phyloP scores from a whole-genome alignment of 2,888 invertebrate genomes.

The Ptychoptera albimana region DNA sequence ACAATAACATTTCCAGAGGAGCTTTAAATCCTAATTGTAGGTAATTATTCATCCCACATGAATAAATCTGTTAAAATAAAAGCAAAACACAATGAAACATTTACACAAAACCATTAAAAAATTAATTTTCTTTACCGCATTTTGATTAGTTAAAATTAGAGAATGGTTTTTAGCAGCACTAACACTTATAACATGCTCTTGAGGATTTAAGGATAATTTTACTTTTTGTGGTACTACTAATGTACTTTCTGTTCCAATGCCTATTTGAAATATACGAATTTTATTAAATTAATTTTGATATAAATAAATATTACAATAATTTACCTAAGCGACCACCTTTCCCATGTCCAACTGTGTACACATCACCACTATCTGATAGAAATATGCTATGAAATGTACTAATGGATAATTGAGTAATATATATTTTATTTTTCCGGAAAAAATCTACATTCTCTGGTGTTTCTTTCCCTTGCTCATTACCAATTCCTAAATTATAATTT shows the following conservation, averaged over 20 bases:
- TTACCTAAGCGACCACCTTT: slow-evolving; percentile 59
- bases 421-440: slow-evolving; percentile 44
- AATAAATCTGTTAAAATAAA: slow-evolving; percentile 33
- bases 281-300: slow-evolving; percentile 37
- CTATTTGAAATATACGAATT: slow-evolving; percentile 52
- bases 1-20: slow-evolving; percentile 28
- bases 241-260: slow-evolving; percentile 41
- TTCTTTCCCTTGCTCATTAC: slow-evolving; percentile 43
- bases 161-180: slow-evolving; percentile 27
- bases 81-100: not conserved
- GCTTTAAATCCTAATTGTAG: slow-evolving; percentile 45
- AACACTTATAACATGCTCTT: slow-evolving; percentile 22
- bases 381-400: slow-evolving; percentile 27
- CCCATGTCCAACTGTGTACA: slow-evolving; percentile 69
- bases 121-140: slow-evolving; percentile 14
- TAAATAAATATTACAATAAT: not conserved
- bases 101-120: slow-evolving; percentile 4
- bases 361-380: slow-evolving; percentile 24
- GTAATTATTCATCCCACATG: slow-evolving; percentile 46
- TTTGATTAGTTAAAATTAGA: slow-evolving; percentile 22
- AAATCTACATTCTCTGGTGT: slow-evolving; percentile 49
- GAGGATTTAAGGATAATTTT: slow-evolving; percentile 16
- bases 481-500: slow-evolving; percentile 68
- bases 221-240: slow-evolving; percentile 21
- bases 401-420: slow-evolving; percentile 40